These are phyloP conservation scores for Neoniphon sammara DNA, from an alignment of 2,797 vertebrate species.

Conservation along the genomic window DNA sequence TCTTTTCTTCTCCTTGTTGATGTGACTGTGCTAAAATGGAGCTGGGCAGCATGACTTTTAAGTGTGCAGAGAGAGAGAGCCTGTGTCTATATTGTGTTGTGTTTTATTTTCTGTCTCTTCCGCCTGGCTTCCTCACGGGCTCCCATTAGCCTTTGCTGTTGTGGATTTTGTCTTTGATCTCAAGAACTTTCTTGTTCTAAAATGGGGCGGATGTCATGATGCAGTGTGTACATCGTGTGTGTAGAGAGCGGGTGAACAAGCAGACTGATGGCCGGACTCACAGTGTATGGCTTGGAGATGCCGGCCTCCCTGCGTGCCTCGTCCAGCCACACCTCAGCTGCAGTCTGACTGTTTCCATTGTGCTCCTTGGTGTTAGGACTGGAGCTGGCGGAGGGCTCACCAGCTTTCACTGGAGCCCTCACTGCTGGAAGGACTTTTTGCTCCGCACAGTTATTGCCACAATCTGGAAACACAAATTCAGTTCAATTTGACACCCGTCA, in stretches of 20 bases:
- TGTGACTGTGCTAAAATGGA: too few species aligned
- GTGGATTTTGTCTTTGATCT: too few species aligned
- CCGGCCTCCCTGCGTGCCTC: constrained; percentile 84
- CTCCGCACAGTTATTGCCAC: constrained; percentile 60
- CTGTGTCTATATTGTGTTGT: too few species aligned
- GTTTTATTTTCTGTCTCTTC: too few species aligned
- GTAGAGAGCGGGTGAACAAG: not conserved
- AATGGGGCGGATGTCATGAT: too few species aligned
- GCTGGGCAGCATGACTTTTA: too few species aligned
- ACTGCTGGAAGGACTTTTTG: constrained; percentile 77
- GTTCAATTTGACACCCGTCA: not conserved
- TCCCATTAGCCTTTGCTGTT: too few species aligned
- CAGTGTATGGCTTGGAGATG: constrained; percentile 82
- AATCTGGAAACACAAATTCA: constrained; percentile 67
- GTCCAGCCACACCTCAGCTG: constrained; percentile 83
- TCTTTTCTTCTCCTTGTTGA: too few species aligned
- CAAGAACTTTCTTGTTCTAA: too few species aligned
- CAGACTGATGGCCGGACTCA: constrained; percentile 79
- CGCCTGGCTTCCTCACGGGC: too few species aligned
- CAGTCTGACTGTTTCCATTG: constrained; percentile 70
- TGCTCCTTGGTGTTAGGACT: constrained; percentile 57
- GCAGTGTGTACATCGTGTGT: too few species aligned
- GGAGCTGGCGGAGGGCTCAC: constrained; percentile 53
- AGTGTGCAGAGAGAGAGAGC: too few species aligned
- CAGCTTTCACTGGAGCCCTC: constrained; percentile 70